Conservation (phyloP, 2,888 invertebrate genomes). For the Heliconius hortense region DNA sequence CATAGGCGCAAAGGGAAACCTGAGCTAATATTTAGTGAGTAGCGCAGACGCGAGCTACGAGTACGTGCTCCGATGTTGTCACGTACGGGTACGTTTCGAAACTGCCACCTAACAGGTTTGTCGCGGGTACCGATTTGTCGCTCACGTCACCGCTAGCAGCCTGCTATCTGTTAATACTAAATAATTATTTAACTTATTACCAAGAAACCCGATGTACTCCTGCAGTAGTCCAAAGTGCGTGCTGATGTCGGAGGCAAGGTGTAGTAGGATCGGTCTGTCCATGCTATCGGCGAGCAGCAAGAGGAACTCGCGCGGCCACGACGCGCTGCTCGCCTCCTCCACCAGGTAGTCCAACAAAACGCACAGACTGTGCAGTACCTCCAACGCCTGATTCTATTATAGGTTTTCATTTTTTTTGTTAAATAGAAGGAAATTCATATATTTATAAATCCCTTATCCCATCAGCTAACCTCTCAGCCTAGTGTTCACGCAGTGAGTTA, state of each 20-base stretch:
- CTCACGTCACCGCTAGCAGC: background rate
- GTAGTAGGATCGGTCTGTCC: constrained; percentile 57
- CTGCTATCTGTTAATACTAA: background rate
- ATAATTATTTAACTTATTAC: constrained; percentile 48
- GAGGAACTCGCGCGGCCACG: constrained; percentile 46
- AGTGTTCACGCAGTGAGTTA: too few relatives aligned
- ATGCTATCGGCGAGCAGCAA: constrained; percentile 52
- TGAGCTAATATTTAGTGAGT: constrained; percentile 4
- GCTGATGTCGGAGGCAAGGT: constrained; percentile 51
- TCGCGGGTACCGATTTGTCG: background rate
- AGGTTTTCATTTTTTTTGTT: constrained; percentile 6
- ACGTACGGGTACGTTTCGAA: constrained; percentile 6
- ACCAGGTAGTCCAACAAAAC: constrained; percentile 57
- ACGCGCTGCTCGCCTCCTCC: constrained; percentile 48
- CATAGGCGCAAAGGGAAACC: background rate
- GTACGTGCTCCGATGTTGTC: constrained; percentile 7
- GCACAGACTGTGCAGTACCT: constrained; percentile 53
- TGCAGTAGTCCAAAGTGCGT: constrained; percentile 53
- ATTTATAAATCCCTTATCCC: too few relatives aligned
- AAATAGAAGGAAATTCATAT: too few relatives aligned
- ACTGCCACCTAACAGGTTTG: background rate
- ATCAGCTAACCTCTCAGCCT: too few relatives aligned
- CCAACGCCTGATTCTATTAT: constrained; percentile 52
- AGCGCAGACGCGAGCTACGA: background rate
- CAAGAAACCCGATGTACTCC: constrained; percentile 60